phyloP scores from a whole-genome alignment of 2,113 vertebrate species.

The Glaucidium brasilianum region DNA sequence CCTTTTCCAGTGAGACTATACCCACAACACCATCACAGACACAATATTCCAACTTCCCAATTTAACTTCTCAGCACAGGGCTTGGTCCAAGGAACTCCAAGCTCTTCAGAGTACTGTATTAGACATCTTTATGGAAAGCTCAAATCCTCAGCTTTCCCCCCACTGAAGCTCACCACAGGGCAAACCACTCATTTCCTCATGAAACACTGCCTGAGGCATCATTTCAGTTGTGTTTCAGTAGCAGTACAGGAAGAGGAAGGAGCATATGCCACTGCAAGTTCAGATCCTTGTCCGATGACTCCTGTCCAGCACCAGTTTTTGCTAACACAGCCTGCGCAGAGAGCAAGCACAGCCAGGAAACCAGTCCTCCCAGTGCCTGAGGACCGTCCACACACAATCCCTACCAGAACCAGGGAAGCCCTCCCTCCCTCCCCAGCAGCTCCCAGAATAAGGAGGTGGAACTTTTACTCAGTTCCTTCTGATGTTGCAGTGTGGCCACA shows the following conservation, averaged over 20 bases:
- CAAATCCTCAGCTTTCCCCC: neutral
- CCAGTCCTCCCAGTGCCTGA: neutral
- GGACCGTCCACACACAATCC: neutral
- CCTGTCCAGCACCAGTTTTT: neutral
- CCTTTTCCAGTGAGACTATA: neutral
- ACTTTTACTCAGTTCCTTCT: neutral
- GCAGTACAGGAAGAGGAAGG: neutral
- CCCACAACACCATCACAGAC: neutral
- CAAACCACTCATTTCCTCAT: neutral
- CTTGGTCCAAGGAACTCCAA: fast-evolving
- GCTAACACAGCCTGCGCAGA: neutral
- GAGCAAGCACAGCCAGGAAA: neutral
- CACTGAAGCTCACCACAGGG: neutral
- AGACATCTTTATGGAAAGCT: neutral
- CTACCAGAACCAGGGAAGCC: neutral
- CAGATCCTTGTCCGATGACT: neutral
- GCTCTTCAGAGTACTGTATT: neutral
- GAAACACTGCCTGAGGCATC: neutral
- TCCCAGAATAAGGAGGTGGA: neutral
- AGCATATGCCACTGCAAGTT: neutral
- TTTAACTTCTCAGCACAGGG: neutral
- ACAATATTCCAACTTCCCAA: neutral
- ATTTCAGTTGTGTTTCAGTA: neutral
- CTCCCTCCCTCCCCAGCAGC: neutral
- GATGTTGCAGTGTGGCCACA: neutral